Conservation (phyloP, 2,113 vertebrate species). For the Ardeotis arabs region DNA sequence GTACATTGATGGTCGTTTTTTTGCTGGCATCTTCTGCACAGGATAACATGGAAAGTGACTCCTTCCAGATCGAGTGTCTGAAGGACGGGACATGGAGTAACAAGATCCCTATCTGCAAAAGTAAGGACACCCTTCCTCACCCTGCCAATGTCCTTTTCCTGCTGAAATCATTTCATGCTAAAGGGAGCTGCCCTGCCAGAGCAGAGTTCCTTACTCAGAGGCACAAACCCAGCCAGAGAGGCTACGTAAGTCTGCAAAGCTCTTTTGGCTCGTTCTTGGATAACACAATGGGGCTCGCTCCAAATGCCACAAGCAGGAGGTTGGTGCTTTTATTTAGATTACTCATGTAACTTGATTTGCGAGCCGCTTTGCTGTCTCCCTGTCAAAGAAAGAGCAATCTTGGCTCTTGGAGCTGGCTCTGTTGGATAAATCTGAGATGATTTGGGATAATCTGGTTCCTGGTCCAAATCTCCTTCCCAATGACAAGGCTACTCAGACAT, state of each 20-base stretch:
- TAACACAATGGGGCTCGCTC: not conserved
- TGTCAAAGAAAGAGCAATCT: not conserved
- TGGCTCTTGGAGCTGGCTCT: not conserved
- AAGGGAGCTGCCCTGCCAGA: not conserved
- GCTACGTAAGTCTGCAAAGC: slow-evolving; percentile 29
- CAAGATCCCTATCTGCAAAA: slow-evolving; percentile 83
- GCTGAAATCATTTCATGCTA: not conserved
- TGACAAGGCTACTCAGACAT: not conserved
- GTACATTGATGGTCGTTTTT: not conserved
- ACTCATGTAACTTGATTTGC: not conserved
- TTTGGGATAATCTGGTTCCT: not conserved
- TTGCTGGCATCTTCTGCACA: slow-evolving; percentile 52
- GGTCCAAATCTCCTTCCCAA: not conserved
- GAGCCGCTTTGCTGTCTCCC: not conserved
- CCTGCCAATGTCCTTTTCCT: not conserved
- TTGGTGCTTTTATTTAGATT: slow-evolving; percentile 30
- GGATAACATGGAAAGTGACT: slow-evolving; percentile 81
- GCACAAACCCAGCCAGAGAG: not conserved
- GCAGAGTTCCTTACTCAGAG: slow-evolving; percentile 12
- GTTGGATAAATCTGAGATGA: not conserved
- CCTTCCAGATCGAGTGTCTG: slow-evolving; percentile 86
- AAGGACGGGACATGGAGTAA: slow-evolving; percentile 89
- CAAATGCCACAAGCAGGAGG: slow-evolving; percentile 25
- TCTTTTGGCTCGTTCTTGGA: slow-evolving; percentile 26
- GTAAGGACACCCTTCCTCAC: slow-evolving; percentile 77